Base-by-base conservation (phyloP, 2,888 invertebrate species). In the Cybosia mesomella region DNA sequence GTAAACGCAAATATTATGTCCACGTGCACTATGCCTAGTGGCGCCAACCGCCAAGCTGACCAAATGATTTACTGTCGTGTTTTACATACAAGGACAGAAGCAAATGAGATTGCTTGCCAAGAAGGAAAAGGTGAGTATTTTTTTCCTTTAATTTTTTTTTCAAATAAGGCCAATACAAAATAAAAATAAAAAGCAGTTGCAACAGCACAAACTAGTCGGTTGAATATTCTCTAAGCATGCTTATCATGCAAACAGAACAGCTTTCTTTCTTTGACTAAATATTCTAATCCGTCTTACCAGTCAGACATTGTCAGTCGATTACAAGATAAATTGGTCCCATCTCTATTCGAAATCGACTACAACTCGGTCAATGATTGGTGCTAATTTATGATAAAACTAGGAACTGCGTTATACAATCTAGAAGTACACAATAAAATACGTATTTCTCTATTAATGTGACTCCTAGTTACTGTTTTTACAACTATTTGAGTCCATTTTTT, bases 341-440 rank as follows among this genome's bases (percentile, higher is more conserved):
- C 76, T 69, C 68, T 72, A 74, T 61, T 73, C 58, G 66, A 73
- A 64, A 75, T 72, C 66, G 67, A 59, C 18, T 65, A 49, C 66
- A 62, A 79, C 79, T 74, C 76, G 71, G 75, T 81, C 74, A 66
- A 34, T 43, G 43, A 24, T 18, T 43, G n/a, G 28, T 7, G 28
- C 13, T 49, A 11, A 32, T 61, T 32, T 32, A 28, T 28, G 5
- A 28, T 28, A 53, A 21, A 21, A n/a, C 34, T 58, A 13, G 36
- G 36, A 13, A 36, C 58, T 58, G 2, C 7, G 1, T 58, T 28
- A 28, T 5, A 28, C 28, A 28, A 28, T n/a, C n/a, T n/a, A n/a
- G n/a, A n/a, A n/a, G n/a, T n/a, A n/a, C 11, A n/a, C 58, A 36
- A 11, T 1, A 34, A 34, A 34, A 34, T 34, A 7, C 34, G 34